Evolutionary conservation across 2,888 invertebrate species (phyloP).

Genomic region (Drosophila monieri): DNA sequence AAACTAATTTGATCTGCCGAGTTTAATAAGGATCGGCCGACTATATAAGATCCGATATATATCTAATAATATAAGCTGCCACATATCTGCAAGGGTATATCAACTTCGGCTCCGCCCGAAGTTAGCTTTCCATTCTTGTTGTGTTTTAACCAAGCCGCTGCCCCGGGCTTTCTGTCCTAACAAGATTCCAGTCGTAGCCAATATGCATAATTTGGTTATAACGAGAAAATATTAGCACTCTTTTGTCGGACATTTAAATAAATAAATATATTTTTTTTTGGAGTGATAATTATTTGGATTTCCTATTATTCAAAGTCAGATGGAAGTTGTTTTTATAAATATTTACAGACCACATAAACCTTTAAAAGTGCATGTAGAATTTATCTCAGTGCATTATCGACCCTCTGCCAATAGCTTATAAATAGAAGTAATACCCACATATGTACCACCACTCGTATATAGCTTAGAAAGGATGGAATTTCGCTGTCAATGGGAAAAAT

Average conservation of each 20-base stretch:
- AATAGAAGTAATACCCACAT: slow-evolving; percentile 30
- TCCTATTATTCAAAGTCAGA: background rate
- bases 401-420: slow-evolving; percentile 2
- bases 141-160: slow-evolving; percentile 17
- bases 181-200: slow-evolving; percentile 25
- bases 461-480: slow-evolving; percentile 26
- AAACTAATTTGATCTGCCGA: no score
- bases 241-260: slow-evolving; percentile 43
- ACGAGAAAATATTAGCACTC: slow-evolving; percentile 34
- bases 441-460: slow-evolving; percentile 11
- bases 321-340: background rate
- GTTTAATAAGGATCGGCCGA: no score
- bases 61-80: no score
- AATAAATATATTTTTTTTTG: background rate
- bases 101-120: no score
- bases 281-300: background rate
- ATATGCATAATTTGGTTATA: slow-evolving; percentile 35
- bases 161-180: slow-evolving; percentile 15
- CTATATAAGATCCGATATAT: no score
- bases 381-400: slow-evolving; percentile 12
- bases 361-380: background rate
- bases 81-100: no score
- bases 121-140: no score
- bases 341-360: background rate
- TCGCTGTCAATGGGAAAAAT: slow-evolving; percentile 24